Evolutionary conservation across 64 coral and sea anemone genomes (phyloP).

Genomic region (Catalaphyllia jardinei): DNA sequence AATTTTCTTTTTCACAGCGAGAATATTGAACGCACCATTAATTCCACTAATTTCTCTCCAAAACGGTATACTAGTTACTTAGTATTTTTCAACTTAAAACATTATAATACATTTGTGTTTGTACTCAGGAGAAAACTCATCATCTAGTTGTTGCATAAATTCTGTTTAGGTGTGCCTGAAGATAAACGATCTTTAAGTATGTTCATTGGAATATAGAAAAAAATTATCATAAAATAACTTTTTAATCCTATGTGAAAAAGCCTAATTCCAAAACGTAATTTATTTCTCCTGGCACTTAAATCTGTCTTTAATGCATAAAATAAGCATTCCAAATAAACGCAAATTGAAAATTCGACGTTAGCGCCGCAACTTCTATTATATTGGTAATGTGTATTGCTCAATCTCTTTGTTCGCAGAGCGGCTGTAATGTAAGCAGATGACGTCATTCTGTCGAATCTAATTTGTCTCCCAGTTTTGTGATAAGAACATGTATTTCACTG

Average conservation of each 20-base stretch:
- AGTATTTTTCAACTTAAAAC: neutral
- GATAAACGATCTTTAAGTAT: neutral
- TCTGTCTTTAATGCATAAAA: neutral
- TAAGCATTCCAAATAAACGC: neutral
- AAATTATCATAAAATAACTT: neutral
- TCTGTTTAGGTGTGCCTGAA: neutral
- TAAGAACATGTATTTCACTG: neutral
- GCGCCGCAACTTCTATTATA: neutral
- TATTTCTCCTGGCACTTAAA: neutral
- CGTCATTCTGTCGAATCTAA: constrained; percentile 18
- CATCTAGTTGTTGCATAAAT: neutral
- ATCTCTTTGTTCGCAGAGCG: neutral
- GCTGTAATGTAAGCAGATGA: neutral
- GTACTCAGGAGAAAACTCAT: neutral
- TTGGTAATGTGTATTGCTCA: neutral
- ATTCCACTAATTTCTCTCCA: no score
- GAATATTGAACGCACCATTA: no score
- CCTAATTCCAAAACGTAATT: neutral
- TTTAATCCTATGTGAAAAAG: neutral
- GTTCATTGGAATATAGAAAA: neutral
- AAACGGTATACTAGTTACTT: no score
- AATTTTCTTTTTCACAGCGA: no score
- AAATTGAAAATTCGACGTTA: neutral
- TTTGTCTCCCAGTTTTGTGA: neutral
- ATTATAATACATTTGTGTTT: neutral